Evolutionary conservation across 1,140 invertebrate genomes (phyloP).

Genomic region (roundworm (Caenorhabditis elegans)): WBcel235 BX284605.5:6969001-6969500

Average conservation of each 20-base stretch:
- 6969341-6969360: constrained; percentile 51
- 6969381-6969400: constrained; percentile 17
- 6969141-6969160: constrained; percentile 63
- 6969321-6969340: constrained; percentile 55
- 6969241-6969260: background rate
- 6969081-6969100: constrained; percentile 58
- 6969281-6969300: constrained; percentile 46
- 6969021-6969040: constrained; percentile 63
- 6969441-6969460: background rate
- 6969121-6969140: constrained; percentile 11
- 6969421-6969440: background rate
- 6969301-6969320: constrained; percentile 58
- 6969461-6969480: too few species aligned
- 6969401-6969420: constrained; percentile 35
- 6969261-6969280: background rate
- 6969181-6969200: constrained; percentile 58
- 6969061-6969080: constrained; percentile 59
- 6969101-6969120: background rate
- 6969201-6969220: constrained; percentile 54
- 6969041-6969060: constrained; percentile 65
- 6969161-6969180: constrained; percentile 61
- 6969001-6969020: constrained; percentile 62
- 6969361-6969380: constrained; percentile 49
- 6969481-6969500: too few species aligned
- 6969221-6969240: constrained; percentile 56